Evolutionary conservation across 2,888 invertebrate species (phyloP).

Genomic region (Resseliella maxima): DNA sequence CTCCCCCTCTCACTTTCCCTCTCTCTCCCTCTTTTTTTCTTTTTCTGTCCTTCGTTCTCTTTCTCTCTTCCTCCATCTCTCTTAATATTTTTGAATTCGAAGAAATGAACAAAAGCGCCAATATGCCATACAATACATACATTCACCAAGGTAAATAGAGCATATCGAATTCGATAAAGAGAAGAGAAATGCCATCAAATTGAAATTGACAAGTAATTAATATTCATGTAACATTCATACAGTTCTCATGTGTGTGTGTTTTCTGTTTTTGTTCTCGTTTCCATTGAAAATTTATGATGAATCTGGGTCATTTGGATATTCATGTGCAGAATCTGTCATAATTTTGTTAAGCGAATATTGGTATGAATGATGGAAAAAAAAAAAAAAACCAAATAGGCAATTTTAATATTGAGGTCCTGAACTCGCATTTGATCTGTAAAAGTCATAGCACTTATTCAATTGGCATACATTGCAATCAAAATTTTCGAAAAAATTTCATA

Average conservation of each 20-base stretch:
- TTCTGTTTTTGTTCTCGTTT: background rate
- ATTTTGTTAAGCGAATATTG: slow-evolving; percentile 27
- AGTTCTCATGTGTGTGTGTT: background rate
- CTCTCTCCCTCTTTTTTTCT: too few species aligned
- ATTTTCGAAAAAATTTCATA: too few species aligned
- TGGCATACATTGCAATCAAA: too few species aligned
- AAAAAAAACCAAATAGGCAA: background rate
- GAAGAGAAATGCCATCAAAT: slow-evolving; percentile 37
- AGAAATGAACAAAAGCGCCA: slow-evolving; percentile 8
- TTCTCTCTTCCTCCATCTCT: background rate
- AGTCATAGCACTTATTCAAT: background rate
- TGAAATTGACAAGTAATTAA: slow-evolving; percentile 48
- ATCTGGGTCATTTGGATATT: slow-evolving; percentile 35
- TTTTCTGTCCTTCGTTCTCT: background rate
- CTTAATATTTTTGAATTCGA: background rate
- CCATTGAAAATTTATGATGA: slow-evolving; percentile 2
- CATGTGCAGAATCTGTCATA: slow-evolving; percentile 4
- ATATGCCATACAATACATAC: too few species aligned
- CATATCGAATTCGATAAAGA: slow-evolving; percentile 20
- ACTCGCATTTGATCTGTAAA: background rate
- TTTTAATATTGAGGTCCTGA: background rate
- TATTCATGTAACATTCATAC: slow-evolving; percentile 41
- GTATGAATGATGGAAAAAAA: slow-evolving; percentile 32
- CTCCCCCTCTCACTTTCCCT: too few species aligned
- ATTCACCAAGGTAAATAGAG: slow-evolving; percentile 53